phyloP scores from a whole-genome alignment of 2,113 vertebrate genomes.

The Hyla sarda region DNA sequence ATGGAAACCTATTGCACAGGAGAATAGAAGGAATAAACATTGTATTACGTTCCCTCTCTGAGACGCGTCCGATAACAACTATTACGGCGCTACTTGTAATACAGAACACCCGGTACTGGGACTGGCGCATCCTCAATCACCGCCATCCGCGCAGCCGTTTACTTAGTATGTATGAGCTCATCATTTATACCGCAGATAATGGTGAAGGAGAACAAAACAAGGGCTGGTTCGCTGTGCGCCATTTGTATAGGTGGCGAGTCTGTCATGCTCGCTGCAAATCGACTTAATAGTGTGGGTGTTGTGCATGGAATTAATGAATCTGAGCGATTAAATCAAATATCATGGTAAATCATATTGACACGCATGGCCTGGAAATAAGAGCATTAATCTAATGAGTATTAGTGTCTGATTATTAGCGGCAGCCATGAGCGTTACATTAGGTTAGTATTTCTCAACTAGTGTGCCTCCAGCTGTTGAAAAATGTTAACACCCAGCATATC shows the following conservation, averaged over 20 bases:
- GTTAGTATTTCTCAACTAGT: too few species aligned
- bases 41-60: too few species aligned
- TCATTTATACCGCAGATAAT: constrained; percentile 22
- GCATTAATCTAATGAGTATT: constrained; percentile 25
- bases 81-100: neutral
- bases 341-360: constrained; percentile 44
- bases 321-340: constrained; percentile 46
- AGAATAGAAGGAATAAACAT: too few species aligned
- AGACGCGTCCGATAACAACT: too few species aligned
- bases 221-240: neutral
- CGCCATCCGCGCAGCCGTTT: neutral
- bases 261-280: constrained; percentile 18
- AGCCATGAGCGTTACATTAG: too few species aligned
- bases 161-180: neutral
- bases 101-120: neutral
- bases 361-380: constrained; percentile 19
- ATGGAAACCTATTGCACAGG: too few species aligned
- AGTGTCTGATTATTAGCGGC: constrained; percentile 26
- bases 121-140: neutral
- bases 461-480: too few species aligned
- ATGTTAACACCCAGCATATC: too few species aligned
- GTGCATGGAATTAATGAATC: constrained; percentile 41
- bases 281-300: constrained; percentile 31
- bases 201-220: neutral
- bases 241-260: neutral